Percentiles rank a stretch among this genome's conserved stretches.
phyloP scores from a whole-genome alignment of 1,140 invertebrate species.

The Subanguina moxae region DNA sequence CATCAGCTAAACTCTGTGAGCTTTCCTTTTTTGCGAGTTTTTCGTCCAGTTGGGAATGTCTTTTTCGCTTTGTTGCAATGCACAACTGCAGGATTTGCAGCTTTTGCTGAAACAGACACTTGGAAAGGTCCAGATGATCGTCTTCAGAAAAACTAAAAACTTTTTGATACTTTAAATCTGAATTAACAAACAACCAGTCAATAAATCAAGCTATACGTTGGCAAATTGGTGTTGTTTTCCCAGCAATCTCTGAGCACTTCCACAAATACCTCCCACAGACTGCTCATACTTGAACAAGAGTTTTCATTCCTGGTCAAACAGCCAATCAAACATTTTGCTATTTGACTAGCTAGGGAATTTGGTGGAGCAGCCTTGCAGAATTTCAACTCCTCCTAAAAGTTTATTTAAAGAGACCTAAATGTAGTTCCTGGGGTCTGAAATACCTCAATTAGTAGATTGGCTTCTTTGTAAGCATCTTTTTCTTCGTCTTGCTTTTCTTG shows the following conservation, averaged over 20 bases:
- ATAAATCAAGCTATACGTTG: conserved; percentile 26
- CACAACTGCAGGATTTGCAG: conserved; percentile 93
- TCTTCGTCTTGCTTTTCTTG: too few relatives aligned
- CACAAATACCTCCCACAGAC: conserved; percentile 37
- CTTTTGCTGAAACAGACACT: conserved; percentile 89
- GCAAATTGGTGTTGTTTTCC: conserved; percentile 36
- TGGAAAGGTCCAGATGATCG: conserved; percentile 68
- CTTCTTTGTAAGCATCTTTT: too few relatives aligned
- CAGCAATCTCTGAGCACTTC: conserved; percentile 21
- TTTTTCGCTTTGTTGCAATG: conserved; percentile 71
- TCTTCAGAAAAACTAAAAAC: conserved; percentile 27
- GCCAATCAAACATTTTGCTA: conserved; percentile 22
- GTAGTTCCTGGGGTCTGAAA: too few relatives aligned
- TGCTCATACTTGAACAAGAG: conserved; percentile 1
- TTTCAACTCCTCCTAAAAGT: conserved; percentile 10
- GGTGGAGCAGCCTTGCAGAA: conserved; percentile 34
- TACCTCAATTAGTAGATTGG: too few relatives aligned
- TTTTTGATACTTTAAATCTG: neutral
- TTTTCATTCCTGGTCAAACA: conserved; percentile 11
- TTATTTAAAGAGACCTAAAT: neutral
- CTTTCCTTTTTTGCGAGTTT: conserved; percentile 14
- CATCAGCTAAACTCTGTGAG: neutral
- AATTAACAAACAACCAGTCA: too few relatives aligned
- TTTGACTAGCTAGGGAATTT: conserved; percentile 14
- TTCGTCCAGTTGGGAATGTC: conserved; percentile 27